These are phyloP conservation scores for Sphaeridia pumilis DNA, from an alignment of 2,888 invertebrate genomes.

Conservation along the genomic window DNA sequence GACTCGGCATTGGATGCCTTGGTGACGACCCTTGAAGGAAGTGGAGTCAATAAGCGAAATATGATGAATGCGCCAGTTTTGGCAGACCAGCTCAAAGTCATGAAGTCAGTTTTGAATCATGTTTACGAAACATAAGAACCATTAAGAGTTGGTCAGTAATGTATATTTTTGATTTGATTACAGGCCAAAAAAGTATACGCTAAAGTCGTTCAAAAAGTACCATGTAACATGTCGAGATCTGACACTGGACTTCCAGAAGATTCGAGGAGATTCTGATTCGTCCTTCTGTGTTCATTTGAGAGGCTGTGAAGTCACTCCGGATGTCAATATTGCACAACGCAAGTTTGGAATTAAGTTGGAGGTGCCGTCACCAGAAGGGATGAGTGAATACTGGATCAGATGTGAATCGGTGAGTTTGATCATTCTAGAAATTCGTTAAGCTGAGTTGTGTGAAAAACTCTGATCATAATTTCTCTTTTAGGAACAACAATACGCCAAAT, in stretches of 20 bases:
- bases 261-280: conserved; percentile 63
- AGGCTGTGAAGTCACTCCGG: conserved; percentile 94
- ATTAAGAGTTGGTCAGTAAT: too few relatives aligned
- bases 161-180: too few relatives aligned
- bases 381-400: conserved; percentile 91
- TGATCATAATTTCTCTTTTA: too few relatives aligned
- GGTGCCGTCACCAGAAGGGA: conserved; percentile 82
- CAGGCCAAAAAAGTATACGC: conserved; percentile 87
- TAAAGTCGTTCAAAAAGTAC: conserved; percentile 88
- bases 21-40: conserved; percentile 82
- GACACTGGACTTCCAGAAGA: conserved; percentile 70
- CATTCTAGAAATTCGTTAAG: too few relatives aligned
- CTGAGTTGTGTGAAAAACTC: too few relatives aligned
- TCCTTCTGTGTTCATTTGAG: conserved; percentile 65
- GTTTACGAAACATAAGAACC: too few relatives aligned
- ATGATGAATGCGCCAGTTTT: conserved; percentile 93
- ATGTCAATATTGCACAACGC: conserved; percentile 80
- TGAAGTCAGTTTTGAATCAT: conserved; percentile 63
- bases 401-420: conserved; percentile 82
- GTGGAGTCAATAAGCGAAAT: conserved; percentile 50
- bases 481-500: conserved; percentile 94
- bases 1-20: conserved; percentile 87
- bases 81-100: conserved; percentile 79
- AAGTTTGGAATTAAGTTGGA: conserved; percentile 92
- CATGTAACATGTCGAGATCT: conserved; percentile 94